phyloP scores from a whole-genome alignment of 2,113 vertebrate genomes.

The Willisornis vidua region DNA sequence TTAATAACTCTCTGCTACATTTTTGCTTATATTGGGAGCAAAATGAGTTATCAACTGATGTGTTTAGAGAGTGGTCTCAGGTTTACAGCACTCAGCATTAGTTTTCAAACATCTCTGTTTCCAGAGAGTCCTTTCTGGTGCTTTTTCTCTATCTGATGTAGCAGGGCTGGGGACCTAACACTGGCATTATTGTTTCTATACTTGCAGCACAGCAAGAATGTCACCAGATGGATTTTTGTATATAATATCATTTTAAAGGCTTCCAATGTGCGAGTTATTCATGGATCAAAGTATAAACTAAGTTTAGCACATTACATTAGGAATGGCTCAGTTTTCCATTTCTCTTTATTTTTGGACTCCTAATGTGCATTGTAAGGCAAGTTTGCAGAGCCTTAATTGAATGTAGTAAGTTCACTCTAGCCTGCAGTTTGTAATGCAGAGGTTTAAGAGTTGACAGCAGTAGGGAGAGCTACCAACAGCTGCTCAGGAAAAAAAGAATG shows the following conservation, averaged over 20 bases:
- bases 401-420: neutral
- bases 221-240: slow-evolving; percentile 5
- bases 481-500: slow-evolving; percentile 19
- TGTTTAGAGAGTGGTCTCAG: neutral
- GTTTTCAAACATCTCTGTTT: neutral
- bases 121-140: neutral
- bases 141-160: neutral
- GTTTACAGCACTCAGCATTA: neutral
- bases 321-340: neutral
- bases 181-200: neutral
- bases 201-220: neutral
- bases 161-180: neutral
- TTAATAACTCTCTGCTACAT: slow-evolving; percentile 68
- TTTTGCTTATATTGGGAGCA: slow-evolving; percentile 57
- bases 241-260: neutral
- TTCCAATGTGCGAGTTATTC: neutral
- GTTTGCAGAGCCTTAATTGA: neutral
- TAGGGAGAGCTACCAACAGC: slow-evolving; percentile 43
- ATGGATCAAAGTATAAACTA: neutral
- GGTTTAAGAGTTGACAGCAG: slow-evolving; percentile 26
- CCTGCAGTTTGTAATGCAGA: slow-evolving; percentile 35
- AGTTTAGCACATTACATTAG: neutral
- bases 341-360: neutral
- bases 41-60: neutral
- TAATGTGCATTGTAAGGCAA: neutral